Base-by-base conservation (phyloP, 2,113 vertebrate species). In the Callorhinus ursinus region DNA sequence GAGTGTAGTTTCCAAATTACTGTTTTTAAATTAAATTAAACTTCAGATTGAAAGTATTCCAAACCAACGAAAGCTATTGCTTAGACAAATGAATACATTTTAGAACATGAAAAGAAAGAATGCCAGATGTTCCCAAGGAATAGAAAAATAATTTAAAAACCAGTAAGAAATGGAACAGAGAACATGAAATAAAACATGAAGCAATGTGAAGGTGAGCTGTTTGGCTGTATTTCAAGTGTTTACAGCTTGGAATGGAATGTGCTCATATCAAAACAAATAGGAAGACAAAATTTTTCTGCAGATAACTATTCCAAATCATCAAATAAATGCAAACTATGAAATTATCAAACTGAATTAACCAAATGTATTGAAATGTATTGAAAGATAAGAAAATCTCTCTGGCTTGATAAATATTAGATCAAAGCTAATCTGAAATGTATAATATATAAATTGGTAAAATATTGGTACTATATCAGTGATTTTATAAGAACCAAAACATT, bases 71-170 rank as follows among this genome's bases (percentile, higher is more conserved):
- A 98, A 97, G 14, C 36, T 53, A 93, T 96, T 18, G 1, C 69
- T 65, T 77, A 94, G 96, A 98, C 28, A 97, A 97, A 98, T 97
- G 92, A 97, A 97, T 98, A 95, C 49, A 95, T 77, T 97, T 96
- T 97, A 96, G 96, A 97, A 97, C 24, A 81, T 0, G 39, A 83
- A 97, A 76, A 96, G 72, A 97, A 97, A 92, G 83, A 96, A 98
- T 77, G 94, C 53, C 98, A 98, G 98, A 98, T 99, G 98, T 98
- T 98, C 93, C 94, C 65, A 97, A 97, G 96, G 82, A 97, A 94
- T n/a, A 93, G 46, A 7, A 94, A 97, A 96, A 96, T 98, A 83
- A 97, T 97, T 97, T 97, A 97, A 96, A 98, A 98, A 97, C 83
- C 65, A 96, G 80, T 93, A 96, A 96, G 26, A 96, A 97, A 59